A percentile compares a stretch with the other conserved stretches of the same genome.
phyloP scores from a whole-genome alignment of 2,888 invertebrate species.

The Slavum lentiscoides region DNA sequence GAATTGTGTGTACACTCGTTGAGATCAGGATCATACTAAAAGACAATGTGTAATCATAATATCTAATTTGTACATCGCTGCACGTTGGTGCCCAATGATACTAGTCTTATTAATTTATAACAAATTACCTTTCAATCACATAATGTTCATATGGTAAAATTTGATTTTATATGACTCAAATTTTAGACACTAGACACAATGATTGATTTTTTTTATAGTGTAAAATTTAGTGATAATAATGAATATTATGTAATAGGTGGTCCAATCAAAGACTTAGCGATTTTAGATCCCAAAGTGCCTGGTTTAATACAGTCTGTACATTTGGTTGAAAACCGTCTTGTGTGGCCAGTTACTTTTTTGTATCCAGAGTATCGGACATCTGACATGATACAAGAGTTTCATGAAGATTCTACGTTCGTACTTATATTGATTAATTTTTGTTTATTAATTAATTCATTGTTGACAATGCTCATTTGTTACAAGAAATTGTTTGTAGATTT shows the following conservation, averaged over 20 bases:
- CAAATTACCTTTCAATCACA: too few relatives aligned
- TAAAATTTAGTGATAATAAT: too few relatives aligned
- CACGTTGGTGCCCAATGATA: too few relatives aligned
- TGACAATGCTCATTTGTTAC: not conserved
- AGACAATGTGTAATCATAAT: too few relatives aligned
- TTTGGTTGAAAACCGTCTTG: slow-evolving; percentile 67
- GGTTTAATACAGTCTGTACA: slow-evolving; percentile 70
- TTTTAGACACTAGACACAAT: too few relatives aligned
- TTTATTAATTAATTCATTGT: too few relatives aligned
- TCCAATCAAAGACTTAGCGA: slow-evolving; percentile 22
- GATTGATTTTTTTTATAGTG: not conserved
- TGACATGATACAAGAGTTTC: slow-evolving; percentile 82
- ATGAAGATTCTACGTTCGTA: slow-evolving; percentile 70
- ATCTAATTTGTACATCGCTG: too few relatives aligned
- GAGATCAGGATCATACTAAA: too few relatives aligned
- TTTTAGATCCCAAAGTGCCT: slow-evolving; percentile 66
- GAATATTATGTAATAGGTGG: not conserved
- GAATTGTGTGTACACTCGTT: too few relatives aligned
- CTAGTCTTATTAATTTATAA: too few relatives aligned
- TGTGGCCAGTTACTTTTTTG: slow-evolving; percentile 86
- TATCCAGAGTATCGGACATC: slow-evolving; percentile 87
- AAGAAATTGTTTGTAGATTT: not conserved
- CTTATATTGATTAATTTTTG: not conserved
- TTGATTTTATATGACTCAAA: too few relatives aligned
- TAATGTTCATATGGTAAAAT: too few relatives aligned